Evolutionary conservation across 2,797 vertebrate species (phyloP), one percentile per base, ranked within the genome.

Genomic region (Enteromius viviparus): DNA sequence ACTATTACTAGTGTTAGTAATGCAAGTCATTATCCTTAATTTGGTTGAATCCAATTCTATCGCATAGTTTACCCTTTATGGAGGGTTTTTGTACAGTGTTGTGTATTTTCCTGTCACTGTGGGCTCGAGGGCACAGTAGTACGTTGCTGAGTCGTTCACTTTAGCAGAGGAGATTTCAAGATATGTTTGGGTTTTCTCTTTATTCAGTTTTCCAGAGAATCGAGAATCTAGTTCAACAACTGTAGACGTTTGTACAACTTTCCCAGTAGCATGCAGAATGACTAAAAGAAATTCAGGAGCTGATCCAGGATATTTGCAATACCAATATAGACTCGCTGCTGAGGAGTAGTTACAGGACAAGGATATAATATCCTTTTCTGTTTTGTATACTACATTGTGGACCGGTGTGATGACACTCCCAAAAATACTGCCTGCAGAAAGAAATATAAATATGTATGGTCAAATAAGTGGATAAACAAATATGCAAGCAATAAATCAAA

Each of bases 121-220:
- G 75, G 81, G 71, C 51, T 29, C 42, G 58, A 85, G 26, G 55
- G 80, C 81, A 78, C 81, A 78, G 51, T 55, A 77, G 14, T 83
- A 78, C 14, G 34, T 5, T n/a, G 65, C 78, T 4, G 70, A 79
- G 76, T 85, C 84, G 71, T 69, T 26, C 9, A 85, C 75, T 74
- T 74, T 32, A 11, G 58, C 84, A 45, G 80, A 74, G 11, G 58
- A 58, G 19, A 85, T 51, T 4, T 68, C n/a, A 2, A 85, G 76
- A 79, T 37, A 6, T 8, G 29, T 11, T 17, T 32, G 45, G 6
- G 21, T 14, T 58, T 17, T 29, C 21, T 80, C 65, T 19, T 32
- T 6, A 19, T 64, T 80, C 14, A 74, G 40, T 75, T 32, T 45
- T 45, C 37, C 75, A 12, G 53, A 76, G 37, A 62, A 76, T 76